Percentiles rank a stretch among this genome's conserved stretches.
Conservation (phyloP, 2,888 invertebrate species). For the Drosophila putrida region DNA sequence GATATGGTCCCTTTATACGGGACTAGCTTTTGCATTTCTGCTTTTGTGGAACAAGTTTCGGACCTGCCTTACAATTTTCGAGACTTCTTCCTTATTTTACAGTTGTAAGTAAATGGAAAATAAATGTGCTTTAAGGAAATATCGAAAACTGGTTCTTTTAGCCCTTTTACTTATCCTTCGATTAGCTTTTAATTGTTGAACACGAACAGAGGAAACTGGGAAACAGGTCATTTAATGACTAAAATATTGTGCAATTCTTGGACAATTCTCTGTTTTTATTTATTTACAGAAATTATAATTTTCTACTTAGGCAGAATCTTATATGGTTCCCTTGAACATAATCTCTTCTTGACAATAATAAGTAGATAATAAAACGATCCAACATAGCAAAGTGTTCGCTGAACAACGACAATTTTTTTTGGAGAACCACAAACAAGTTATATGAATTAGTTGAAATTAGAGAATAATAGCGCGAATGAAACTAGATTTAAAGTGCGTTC, state of each 20-base stretch:
- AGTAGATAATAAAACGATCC: too few relatives aligned
- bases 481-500: neutral
- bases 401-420: too few relatives aligned
- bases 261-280: too few relatives aligned
- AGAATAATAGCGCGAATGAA: neutral
- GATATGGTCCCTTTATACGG: slow-evolving; percentile 9
- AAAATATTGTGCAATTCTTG: too few relatives aligned
- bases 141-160: slow-evolving; percentile 34
- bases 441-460: neutral
- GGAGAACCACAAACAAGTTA: neutral
- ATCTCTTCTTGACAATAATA: too few relatives aligned
- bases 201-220: neutral
- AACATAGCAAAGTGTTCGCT: too few relatives aligned
- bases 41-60: slow-evolving; percentile 24
- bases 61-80: too few relatives aligned
- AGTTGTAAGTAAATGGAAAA: neutral
- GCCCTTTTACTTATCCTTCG: slow-evolving; percentile 50
- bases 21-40: neutral
- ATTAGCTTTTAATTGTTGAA: neutral
- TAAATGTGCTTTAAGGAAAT: neutral
- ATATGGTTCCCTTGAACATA: too few relatives aligned
- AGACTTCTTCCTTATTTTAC: slow-evolving; percentile 3
- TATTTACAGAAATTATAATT: too few relatives aligned
- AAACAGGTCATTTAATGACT: neutral
- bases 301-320: too few relatives aligned